Base-by-base conservation (phyloP, 2,113 vertebrate species). In the Alligator sinensis region DNA sequence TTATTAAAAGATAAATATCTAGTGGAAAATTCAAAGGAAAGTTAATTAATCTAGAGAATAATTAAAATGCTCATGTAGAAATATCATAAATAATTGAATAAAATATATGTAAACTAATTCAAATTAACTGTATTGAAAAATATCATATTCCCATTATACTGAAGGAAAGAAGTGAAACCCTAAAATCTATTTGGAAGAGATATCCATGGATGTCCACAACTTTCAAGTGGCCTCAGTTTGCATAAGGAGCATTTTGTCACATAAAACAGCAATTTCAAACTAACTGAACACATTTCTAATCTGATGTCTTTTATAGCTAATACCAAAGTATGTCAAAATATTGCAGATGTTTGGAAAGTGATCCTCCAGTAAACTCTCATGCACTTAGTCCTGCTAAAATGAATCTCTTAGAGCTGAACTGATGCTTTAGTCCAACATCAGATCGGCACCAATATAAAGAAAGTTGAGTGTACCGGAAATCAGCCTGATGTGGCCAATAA, bases 51-150 rank as follows among this genome's bases (percentile, higher is more conserved):
- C 28, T 47, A 86, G 4, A 91, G 66, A 64, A 91, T 86, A 93
- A 30, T 1, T 1, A 27, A 61, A 66, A 89, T n/a, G 75, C 58
- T 0, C 14, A 16, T 1, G 2, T 3, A 74, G 9, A 17, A 77
- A 84, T 16, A n/a, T 0, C 63, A 17, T 3, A 84, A 91, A 47
- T 16, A 62, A 22, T 47, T 9, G 47, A 1, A 84, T 76, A 80
- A 2, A 86, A 16, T 18, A 80, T 72, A 84, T 57, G 28, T 83
- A 89, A 38, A 4, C 63, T 22, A 28, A 30, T 77, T 85, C 3
- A 85, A 89, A 70, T 21, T 6, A 82, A 78, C 5, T 76, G 47
- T 34, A 60, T 3, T 11, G 59, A 19, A 13, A 74, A 74, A 47
- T 74, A 74, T 64, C 11, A 28, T 47, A 22, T 74, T 74, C 70